phyloP scores from a whole-genome alignment of 2,113 vertebrate species.

The Campylomormyrus numenius region DNA sequence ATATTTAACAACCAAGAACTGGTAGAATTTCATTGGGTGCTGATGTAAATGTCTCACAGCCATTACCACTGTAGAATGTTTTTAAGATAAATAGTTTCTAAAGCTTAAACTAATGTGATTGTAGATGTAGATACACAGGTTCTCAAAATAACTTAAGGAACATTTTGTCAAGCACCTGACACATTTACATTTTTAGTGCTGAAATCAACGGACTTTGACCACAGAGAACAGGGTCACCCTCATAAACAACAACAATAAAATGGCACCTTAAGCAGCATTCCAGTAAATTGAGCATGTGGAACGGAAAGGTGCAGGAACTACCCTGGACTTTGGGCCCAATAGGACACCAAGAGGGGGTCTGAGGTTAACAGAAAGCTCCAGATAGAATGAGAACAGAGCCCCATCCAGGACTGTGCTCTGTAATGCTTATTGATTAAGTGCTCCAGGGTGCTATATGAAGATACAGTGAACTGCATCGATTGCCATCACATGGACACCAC shows the following conservation, averaged over 20 bases:
- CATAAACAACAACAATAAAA: conserved; percentile 17
- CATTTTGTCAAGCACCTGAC: neutral
- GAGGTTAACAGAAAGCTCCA: neutral
- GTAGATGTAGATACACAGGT: neutral
- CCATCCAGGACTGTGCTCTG: neutral
- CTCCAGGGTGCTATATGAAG: neutral
- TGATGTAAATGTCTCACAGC: neutral
- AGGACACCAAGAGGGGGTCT: neutral
- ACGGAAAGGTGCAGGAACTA: neutral
- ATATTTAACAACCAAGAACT: neutral
- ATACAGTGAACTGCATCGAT: neutral
- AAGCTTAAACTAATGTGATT: neutral
- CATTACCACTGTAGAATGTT: neutral
- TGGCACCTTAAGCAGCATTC: conserved; percentile 14
- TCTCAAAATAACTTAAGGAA: neutral
- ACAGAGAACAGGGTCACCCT: neutral
- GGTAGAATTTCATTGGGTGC: neutral
- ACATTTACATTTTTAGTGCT: conserved; percentile 7
- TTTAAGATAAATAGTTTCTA: neutral
- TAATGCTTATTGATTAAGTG: neutral
- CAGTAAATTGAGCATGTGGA: neutral
- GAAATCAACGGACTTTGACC: conserved; percentile 17
- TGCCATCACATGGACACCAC: neutral
- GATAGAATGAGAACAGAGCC: neutral
- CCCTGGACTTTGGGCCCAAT: neutral